phyloP scores from a whole-genome alignment of 2,113 vertebrate species.

The Vombatus ursinus region DNA sequence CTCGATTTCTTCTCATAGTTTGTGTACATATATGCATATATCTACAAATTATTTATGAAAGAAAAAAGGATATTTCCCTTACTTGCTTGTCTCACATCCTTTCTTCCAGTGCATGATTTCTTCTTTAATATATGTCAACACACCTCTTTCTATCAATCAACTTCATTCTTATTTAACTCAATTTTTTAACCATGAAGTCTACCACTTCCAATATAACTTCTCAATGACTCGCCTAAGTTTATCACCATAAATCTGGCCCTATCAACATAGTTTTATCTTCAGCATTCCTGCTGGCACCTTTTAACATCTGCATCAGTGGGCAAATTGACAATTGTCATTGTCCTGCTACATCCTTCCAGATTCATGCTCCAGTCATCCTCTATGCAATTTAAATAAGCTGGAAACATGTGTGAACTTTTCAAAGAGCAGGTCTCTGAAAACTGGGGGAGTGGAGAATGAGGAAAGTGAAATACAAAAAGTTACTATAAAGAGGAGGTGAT shows the following conservation, averaged over 20 bases:
- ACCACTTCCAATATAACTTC: constrained; percentile 14
- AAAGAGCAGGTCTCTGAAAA: constrained; percentile 35
- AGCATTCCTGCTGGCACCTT: not conserved
- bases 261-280: not conserved
- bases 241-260: constrained; percentile 28
- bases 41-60: not conserved
- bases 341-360: constrained; percentile 15
- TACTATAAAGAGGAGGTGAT: not conserved
- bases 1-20: not conserved
- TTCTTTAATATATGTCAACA: not conserved
- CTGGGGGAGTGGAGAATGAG: not conserved
- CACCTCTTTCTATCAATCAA: constrained; percentile 6
- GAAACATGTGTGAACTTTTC: constrained; percentile 55
- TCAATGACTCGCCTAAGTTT: constrained; percentile 20
- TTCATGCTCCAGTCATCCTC: constrained; percentile 27
- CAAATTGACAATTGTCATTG: constrained; percentile 19
- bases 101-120: not conserved
- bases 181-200: constrained; percentile 28
- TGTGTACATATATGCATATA: not conserved
- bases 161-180: constrained; percentile 24
- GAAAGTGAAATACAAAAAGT: constrained; percentile 32
- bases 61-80: constrained; percentile 3
- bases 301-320: not conserved
- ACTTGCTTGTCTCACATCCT: constrained; percentile 39
- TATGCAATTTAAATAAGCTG: constrained; percentile 40